Percentiles rank a stretch among this genome's conserved stretches.
phyloP scores from a whole-genome alignment of 2,113 vertebrate species.

The Prolemur simus region DNA sequence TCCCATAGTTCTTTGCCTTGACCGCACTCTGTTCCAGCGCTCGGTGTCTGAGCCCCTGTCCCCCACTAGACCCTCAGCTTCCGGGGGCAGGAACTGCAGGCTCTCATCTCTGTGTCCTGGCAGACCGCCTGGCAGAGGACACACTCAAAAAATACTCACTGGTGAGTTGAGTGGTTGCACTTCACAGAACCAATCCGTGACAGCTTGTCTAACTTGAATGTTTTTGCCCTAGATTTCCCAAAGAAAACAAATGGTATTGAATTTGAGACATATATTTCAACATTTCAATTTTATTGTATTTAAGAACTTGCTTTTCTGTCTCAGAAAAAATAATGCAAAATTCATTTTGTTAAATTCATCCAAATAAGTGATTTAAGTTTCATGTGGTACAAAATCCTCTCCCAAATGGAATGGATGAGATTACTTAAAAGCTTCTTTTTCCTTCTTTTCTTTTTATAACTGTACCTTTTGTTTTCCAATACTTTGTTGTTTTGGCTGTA shows the following conservation, averaged over 20 bases:
- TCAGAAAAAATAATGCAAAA: neutral
- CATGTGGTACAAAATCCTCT: neutral
- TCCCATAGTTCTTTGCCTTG: neutral
- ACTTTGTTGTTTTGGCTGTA: neutral
- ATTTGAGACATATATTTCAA: neutral
- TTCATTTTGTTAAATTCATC: neutral
- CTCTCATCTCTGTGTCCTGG: neutral
- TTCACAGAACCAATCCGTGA: neutral
- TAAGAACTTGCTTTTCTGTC: conserved; percentile 8
- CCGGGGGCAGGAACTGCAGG: neutral
- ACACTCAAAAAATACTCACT: neutral
- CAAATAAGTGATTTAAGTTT: neutral
- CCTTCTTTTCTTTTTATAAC: neutral
- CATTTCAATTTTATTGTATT: conserved; percentile 19
- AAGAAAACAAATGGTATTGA: neutral
- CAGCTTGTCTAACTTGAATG: neutral
- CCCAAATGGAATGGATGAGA: neutral
- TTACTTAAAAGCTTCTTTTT: conserved; percentile 32
- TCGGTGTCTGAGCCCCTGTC: neutral
- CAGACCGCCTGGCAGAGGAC: neutral
- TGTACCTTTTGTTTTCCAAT: neutral
- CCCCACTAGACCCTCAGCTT: neutral
- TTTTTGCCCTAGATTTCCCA: neutral
- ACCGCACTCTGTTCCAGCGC: no score
- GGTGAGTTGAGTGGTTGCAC: neutral